Conservation (phyloP, 2,797 vertebrate genomes). For the Pseudochirops cupreus region DNA sequence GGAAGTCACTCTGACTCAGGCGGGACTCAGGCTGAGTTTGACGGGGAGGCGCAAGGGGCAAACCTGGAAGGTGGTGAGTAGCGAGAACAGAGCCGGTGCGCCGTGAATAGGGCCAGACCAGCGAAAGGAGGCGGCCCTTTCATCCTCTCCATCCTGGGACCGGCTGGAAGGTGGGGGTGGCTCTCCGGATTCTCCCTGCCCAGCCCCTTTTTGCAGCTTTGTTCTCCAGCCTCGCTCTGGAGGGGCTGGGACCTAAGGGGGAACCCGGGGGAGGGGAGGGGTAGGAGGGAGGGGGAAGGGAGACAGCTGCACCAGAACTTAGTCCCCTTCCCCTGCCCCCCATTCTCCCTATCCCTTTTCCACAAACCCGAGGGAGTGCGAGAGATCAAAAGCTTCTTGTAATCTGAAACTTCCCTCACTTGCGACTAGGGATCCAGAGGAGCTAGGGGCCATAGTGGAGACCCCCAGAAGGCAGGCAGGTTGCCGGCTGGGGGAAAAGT, state of each 20-base stretch:
- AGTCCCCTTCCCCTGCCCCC: neutral
- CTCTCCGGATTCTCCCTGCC: neutral
- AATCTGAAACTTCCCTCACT: constrained; percentile 67
- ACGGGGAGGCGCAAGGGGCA: neutral
- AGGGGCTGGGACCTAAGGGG: neutral
- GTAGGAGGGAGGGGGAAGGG: too few relatives aligned
- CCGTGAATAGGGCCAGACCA: neutral
- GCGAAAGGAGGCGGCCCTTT: neutral
- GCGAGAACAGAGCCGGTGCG: neutral
- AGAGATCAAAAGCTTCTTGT: constrained; percentile 36
- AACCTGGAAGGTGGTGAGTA: constrained; percentile 59
- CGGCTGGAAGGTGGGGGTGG: neutral
- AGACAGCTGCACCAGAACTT: neutral
- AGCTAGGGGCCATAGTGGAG: constrained; percentile 45
- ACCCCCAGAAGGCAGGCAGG: constrained; percentile 55
- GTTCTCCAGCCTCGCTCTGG: constrained; percentile 26
- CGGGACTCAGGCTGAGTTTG: constrained; percentile 15
- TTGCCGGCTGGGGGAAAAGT: neutral
- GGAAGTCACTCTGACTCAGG: constrained; percentile 25
- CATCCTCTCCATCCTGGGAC: neutral
- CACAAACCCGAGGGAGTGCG: neutral
- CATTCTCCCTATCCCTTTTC: neutral
- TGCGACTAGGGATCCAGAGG: neutral
- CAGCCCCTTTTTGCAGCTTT: constrained; percentile 30
- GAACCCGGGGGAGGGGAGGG: neutral